Evolutionary conservation across 30 jellyfish, hydroid and myxozoan species (phyloP), one percentile per base, ranked within the genome.

Genomic region (Hydractinia echinata): DNA sequence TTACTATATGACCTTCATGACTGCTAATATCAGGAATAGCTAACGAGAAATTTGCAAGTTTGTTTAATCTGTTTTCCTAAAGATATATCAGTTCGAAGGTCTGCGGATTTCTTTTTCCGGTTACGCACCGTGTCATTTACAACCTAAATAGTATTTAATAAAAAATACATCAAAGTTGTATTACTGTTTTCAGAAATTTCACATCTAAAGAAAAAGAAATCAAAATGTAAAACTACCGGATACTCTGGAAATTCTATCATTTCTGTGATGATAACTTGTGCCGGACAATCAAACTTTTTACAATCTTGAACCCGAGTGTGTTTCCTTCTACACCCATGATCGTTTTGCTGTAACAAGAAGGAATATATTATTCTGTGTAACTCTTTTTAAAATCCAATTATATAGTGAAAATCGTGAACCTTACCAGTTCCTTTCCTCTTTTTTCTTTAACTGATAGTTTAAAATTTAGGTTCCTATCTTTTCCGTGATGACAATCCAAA

Each of bases 281-380:
- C 89, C 8, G 89, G 84, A 54, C 89, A 82, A 16, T 71, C 76
- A 19, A 16, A 55, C 19, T 82, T 82, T 39, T 82, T 67, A 8
- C 85, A 15, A 21, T 49, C 81, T 18, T 30, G 44, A 30, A 30
- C 44, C 44, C 44, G 44, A 30, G 44, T 30, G 44, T 30, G 44
- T 30, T n/a, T 30, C 44, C 44, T 30, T 30, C 44, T 30, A 30
- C 44, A 30, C 13, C 19, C 11, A 72, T 5, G n/a, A 30, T 19
- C 16, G 74, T 7, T 64, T 51, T 58, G 19, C 10, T 7, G 19
- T 13, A n/a, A 7, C 39, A 64, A 13, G 74, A 13, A 64, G 19
- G 44, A 2, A 30, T 30, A 30, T 30, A 30, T 30, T 30, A 30
- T 30, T 30, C 44, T 30, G 44, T 30, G 44, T 30, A 30, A 30